These are phyloP conservation scores for Thaumatotibia leucotreta DNA, from an alignment of 1,140 invertebrate species.

Conservation along the genomic window DNA sequence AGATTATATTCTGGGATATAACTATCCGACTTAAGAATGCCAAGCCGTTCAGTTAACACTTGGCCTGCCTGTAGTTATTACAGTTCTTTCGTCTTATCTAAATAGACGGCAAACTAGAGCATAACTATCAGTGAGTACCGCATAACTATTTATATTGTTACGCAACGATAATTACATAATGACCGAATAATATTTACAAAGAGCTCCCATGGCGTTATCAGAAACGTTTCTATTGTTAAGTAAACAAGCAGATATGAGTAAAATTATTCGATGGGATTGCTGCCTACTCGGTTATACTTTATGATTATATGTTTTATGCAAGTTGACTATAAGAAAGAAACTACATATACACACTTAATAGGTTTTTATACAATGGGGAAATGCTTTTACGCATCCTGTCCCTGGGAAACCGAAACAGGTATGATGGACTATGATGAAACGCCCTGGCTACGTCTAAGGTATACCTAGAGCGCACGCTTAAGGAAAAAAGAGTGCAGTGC, in stretches of 20 bases:
- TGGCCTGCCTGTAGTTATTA: too few relatives aligned
- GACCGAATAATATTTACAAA: not conserved
- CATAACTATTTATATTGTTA: not conserved
- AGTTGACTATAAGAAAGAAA: not conserved
- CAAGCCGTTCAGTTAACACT: too few relatives aligned
- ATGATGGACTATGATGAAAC: too few relatives aligned
- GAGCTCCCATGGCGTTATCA: not conserved
- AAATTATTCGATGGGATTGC: not conserved
- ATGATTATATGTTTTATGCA: not conserved
- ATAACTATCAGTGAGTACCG: not conserved
- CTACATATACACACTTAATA: too few relatives aligned
- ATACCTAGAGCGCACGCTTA: not conserved
- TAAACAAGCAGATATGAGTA: constrained; percentile 9
- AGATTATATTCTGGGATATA: too few relatives aligned
- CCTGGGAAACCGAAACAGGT: too few relatives aligned
- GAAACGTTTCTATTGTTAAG: not conserved
- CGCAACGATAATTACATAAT: not conserved
- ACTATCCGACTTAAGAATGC: too few relatives aligned
- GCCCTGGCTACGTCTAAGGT: not conserved
- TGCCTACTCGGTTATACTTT: not conserved
- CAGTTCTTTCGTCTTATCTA: too few relatives aligned
- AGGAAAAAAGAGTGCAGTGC: not conserved
- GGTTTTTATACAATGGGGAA: too few relatives aligned
- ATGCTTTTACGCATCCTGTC: too few relatives aligned
- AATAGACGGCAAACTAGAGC: too few relatives aligned